phyloP scores from a whole-genome alignment of 2,113 vertebrate genomes.

The Mastomys coucha region DNA sequence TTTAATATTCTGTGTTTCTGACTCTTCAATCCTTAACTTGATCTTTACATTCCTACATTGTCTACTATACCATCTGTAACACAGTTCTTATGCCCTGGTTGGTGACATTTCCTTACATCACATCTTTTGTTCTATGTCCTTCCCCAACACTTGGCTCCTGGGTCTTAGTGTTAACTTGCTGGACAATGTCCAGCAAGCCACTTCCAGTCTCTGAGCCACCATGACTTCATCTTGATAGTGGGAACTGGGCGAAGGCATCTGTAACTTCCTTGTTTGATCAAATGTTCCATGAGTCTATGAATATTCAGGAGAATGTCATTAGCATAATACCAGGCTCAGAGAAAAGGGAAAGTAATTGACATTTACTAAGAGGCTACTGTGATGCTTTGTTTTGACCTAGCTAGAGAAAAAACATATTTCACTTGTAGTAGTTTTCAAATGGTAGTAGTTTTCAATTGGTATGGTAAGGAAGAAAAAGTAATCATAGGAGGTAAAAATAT shows the following conservation, averaged over 20 bases:
- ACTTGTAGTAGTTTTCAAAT: slow-evolving; percentile 20
- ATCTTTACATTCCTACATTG: not conserved
- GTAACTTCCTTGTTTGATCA: slow-evolving; percentile 49
- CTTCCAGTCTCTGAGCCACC: slow-evolving; percentile 47
- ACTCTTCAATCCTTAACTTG: not conserved
- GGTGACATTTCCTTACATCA: not conserved
- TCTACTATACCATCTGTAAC: not conserved
- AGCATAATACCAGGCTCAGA: slow-evolving; percentile 70
- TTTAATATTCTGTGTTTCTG: not conserved
- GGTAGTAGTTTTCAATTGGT: not conserved
- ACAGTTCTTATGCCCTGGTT: not conserved
- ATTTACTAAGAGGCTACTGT: slow-evolving; percentile 71
- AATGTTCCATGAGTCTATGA: slow-evolving; percentile 59
- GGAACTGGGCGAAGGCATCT: not conserved
- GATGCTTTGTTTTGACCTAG: slow-evolving; percentile 67
- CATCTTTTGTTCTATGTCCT: not conserved
- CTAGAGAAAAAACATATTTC: slow-evolving; percentile 42
- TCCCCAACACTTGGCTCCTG: not conserved
- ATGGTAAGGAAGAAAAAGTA: slow-evolving; percentile 10
- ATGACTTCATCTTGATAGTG: not conserved
- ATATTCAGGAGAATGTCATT: slow-evolving; percentile 66
- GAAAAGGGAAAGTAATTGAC: slow-evolving; percentile 69
- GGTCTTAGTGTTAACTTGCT: slow-evolving; percentile 26
- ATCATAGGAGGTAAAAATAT: slow-evolving; percentile 2
- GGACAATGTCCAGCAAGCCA: not conserved